Base-by-base conservation (phyloP, 2,797 vertebrate genomes). In the Sarcophilus harrisii region DNA sequence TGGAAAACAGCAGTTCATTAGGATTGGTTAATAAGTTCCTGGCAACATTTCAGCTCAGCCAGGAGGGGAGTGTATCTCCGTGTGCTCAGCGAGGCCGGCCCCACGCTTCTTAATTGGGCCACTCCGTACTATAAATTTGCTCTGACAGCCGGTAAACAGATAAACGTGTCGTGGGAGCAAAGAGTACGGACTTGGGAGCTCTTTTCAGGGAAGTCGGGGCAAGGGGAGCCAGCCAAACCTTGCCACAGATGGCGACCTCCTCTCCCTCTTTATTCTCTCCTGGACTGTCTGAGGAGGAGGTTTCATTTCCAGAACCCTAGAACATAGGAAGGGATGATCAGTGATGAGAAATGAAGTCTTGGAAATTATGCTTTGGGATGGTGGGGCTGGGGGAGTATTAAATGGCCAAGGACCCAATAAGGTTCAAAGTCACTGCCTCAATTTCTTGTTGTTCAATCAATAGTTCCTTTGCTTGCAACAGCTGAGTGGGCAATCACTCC, bases 1-100 rank as follows among this genome's bases (percentile, higher is more conserved):
- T 92, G 62, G 95, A 94, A 98, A 97, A 89, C 57, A 96, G 87
- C 57, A n/a, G 95, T 98, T 98, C 90, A 91, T 97, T 98, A 93
- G 93, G 90, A 87, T 32, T 96, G 94, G 92, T 90, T 96, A 96
- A 91, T 94, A 91, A 2, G 45, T 92, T 92, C 91, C 92, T 97
- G 97, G 93, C 95, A 91, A 92, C 90, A 93, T 92, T 92, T 95
- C 95, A 55, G 16, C 57, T 96, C 94, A 66, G 91, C 52, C 58
- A 89, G n/a, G 90, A 38, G 87, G 90, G 62, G 94, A 96, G 92
- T 91, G 18, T 95, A 30, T 95, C 57, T 95, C 54, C 96, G 94
- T 96, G 58, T 95, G 91, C 91, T 97, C 87, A 97, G 96, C 94
- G 62, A 94, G 59, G 49, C 92, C 49, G 96, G 59, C 87, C 92